Evolutionary conservation across 2,113 vertebrate genomes (phyloP), one percentile per base, ranked within the genome.

Genomic region (Labrus mixtus): DNA sequence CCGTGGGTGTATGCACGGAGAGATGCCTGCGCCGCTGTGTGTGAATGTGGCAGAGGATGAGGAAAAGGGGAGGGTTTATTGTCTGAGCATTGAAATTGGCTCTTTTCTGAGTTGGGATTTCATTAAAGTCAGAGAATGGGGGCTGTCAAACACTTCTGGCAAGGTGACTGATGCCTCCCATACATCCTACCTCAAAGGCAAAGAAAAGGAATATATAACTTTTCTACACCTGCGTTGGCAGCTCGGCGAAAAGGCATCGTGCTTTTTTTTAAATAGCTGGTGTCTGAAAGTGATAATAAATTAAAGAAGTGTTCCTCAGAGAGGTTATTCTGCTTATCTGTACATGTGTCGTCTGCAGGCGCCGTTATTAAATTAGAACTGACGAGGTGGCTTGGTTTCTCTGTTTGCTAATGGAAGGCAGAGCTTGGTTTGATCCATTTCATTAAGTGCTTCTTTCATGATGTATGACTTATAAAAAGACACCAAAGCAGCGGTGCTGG

Each of bases 41-140:
- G 82, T 68, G 73, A 83, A 77, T 77, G 41, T 67, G 58, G 43
- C 61, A 13, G 69, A 67, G 81, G 56, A 78, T 62, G 59, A 76
- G 48, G 73, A 79, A 83, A 55, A 66, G 65, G 65, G 68, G 67
- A 63, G 29, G 78, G 37, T 86, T 89, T 85, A 88, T 92, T 84
- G 84, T 85, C 39, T 74, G 72, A 78, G 82, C 70, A 81, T 84
- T 81, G 57, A 82, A 91, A 91, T 87, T 61, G 80, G 53, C 37
- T 85, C 68, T 79, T 87, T 86, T 86, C 75, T 63, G 78, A 80
- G 56, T 68, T 78, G 46, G 67, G 81, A 90, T 92, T 92, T 92
- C 81, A 92, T 93, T 90, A 90, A 82, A 88, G 80, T 84, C 76
- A 83, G 71, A 88, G 82, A 91, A 90, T 84, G 50, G 61, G 61